phyloP scores from a whole-genome alignment of 2,113 vertebrate species.

The Aramus guarauna region DNA sequence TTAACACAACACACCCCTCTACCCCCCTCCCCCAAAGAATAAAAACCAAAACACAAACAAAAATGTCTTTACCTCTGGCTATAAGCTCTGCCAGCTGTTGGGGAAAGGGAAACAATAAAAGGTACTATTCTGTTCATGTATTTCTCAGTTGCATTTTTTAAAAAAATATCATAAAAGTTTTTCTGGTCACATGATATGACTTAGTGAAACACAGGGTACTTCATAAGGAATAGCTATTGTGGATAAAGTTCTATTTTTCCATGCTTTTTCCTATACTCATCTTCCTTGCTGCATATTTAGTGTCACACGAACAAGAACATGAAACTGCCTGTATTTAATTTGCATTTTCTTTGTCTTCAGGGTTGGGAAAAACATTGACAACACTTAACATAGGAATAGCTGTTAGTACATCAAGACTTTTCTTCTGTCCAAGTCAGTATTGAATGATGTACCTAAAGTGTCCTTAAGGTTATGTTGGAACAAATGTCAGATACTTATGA shows the following conservation, averaged over 20 bases:
- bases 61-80: conserved; percentile 9
- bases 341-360: conserved; percentile 72
- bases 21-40: no score
- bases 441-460: background rate
- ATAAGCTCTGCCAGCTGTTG: conserved; percentile 25
- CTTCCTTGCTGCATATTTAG: conserved; percentile 64
- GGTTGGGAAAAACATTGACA: conserved; percentile 32
- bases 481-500: background rate
- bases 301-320: conserved; percentile 42
- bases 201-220: conserved; percentile 39
- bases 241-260: conserved; percentile 18
- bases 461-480: background rate
- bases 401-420: conserved; percentile 1
- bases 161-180: conserved; percentile 62
- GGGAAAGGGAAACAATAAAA: conserved; percentile 49
- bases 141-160: conserved; percentile 48
- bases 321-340: conserved; percentile 72
- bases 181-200: conserved; percentile 60
- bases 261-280: conserved; percentile 35
- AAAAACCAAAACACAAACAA: background rate
- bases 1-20: background rate
- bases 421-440: background rate
- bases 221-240: conserved; percentile 44
- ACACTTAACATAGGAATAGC: conserved; percentile 40
- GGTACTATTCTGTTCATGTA: conserved; percentile 47